Conservation (phyloP, 2,797 vertebrate species). For the Cygnus olor region DNA sequence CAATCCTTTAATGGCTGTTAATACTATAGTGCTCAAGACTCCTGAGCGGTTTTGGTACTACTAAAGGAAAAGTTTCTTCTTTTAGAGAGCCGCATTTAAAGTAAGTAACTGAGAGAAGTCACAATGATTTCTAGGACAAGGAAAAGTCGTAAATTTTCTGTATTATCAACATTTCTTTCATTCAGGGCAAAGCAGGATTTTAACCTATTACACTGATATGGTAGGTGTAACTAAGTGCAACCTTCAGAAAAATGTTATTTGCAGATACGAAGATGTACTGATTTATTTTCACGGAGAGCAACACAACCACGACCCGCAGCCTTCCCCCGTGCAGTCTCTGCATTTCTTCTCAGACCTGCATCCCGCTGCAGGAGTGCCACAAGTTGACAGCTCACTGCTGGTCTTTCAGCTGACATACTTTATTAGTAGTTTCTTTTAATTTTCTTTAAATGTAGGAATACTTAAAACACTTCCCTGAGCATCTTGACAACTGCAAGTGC, state of each 20-base stretch:
- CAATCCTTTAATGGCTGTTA: not conserved
- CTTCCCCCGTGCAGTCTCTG: not conserved
- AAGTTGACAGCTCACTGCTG: not conserved
- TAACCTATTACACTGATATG: accelerated
- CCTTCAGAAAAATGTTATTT: not conserved
- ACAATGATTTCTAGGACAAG: not conserved
- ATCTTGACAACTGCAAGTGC: not conserved
- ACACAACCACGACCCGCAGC: not conserved
- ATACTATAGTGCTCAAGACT: not conserved
- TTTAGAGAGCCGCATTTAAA: not conserved
- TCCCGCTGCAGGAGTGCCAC: not conserved
- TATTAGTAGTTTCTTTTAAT: not conserved
- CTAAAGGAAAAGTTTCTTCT: not conserved
- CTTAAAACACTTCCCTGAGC: not conserved
- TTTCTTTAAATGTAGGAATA: not conserved
- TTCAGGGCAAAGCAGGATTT: not conserved
- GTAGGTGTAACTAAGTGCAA: not conserved
- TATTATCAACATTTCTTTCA: not conserved
- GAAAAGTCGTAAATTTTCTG: not conserved
- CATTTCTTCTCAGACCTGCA: not conserved
- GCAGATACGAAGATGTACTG: not conserved
- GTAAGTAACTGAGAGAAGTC: not conserved
- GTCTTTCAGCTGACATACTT: not conserved
- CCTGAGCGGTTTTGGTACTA: not conserved
- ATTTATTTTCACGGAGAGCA: not conserved